These are phyloP conservation scores for Benthosema pterotum DNA, from an alignment of 2,797 vertebrate species.

Conservation along the genomic window DNA sequence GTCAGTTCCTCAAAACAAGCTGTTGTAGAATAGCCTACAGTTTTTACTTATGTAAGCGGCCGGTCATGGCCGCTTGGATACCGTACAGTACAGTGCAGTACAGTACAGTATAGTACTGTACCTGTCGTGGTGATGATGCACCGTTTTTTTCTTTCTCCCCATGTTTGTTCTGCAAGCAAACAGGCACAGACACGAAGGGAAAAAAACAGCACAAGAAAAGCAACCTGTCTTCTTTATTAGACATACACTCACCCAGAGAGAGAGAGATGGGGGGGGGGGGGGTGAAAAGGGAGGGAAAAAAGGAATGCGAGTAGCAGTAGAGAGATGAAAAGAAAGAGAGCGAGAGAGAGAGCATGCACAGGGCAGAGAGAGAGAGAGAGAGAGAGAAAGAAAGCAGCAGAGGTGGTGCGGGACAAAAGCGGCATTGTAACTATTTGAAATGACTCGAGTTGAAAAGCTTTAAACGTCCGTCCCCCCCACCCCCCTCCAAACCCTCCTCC, in stretches of 20 bases:
- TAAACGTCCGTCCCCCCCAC: too few species aligned
- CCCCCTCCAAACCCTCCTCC: too few species aligned
- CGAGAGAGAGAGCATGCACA: constrained; percentile 37
- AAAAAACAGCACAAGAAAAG: too few species aligned
- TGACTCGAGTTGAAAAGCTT: constrained; percentile 83
- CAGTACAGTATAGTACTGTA: too few species aligned
- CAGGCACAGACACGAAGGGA: constrained; percentile 49
- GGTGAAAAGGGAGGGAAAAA: constrained; percentile 30
- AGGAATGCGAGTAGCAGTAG: constrained; percentile 34
- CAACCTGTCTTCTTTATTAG: constrained; percentile 30
- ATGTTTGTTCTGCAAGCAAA: constrained; percentile 57
- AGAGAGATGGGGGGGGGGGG: constrained; percentile 30
- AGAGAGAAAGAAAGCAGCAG: constrained; percentile 67
- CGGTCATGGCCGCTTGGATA: too few species aligned
- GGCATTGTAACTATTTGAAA: constrained; percentile 83
- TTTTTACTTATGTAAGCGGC: too few species aligned
- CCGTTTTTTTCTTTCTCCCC: constrained; percentile 19
- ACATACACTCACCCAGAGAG: constrained; percentile 16
- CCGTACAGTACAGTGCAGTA: too few species aligned
- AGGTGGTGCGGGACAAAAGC: constrained; percentile 82
- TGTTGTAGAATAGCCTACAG: too few species aligned
- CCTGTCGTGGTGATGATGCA: constrained; percentile 41
- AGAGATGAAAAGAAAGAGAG: constrained; percentile 49
- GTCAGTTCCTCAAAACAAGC: too few species aligned
- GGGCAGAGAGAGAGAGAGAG: constrained; percentile 36